These are phyloP conservation scores for Tapera naevia DNA, from an alignment of 2,797 vertebrate genomes.

Conservation along the genomic window DNA sequence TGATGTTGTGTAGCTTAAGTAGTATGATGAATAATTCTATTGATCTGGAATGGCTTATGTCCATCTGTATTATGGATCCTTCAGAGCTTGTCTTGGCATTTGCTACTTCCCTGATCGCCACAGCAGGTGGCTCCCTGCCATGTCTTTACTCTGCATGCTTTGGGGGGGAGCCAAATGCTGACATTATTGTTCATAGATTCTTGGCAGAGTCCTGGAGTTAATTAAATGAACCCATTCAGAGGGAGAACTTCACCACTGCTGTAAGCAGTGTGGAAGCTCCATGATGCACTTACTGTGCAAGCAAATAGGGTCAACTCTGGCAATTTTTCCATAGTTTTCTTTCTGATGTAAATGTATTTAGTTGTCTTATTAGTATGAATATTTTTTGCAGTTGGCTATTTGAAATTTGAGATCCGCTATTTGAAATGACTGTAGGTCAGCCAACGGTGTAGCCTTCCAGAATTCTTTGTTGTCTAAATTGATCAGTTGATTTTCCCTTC, in stretches of 20 bases:
- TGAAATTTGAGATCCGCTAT: not conserved
- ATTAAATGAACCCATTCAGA: not conserved
- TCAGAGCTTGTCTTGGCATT: not conserved
- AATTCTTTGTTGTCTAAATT: not conserved
- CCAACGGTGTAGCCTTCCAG: not conserved
- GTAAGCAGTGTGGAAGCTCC: not conserved
- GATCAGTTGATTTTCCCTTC: not conserved
- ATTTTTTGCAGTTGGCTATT: not conserved
- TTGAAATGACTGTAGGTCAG: not conserved
- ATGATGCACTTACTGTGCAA: not conserved
- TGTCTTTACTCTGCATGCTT: not conserved
- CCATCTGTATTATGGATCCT: not conserved
- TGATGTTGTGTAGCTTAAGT: not conserved
- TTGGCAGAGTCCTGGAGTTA: not conserved
- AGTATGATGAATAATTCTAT: not conserved
- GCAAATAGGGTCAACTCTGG: not conserved
- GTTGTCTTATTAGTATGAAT: not conserved
- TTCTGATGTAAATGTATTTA: not conserved
- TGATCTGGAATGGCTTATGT: not conserved
- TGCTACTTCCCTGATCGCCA: not conserved
- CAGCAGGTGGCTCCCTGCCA: conserved; percentile 13
- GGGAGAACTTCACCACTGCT: not conserved
- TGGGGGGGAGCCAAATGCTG: not conserved
- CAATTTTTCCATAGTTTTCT: not conserved
- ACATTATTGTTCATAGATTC: not conserved